These are phyloP conservation scores for Antitype chi DNA, from an alignment of 2,888 invertebrate genomes.

Conservation along the genomic window DNA sequence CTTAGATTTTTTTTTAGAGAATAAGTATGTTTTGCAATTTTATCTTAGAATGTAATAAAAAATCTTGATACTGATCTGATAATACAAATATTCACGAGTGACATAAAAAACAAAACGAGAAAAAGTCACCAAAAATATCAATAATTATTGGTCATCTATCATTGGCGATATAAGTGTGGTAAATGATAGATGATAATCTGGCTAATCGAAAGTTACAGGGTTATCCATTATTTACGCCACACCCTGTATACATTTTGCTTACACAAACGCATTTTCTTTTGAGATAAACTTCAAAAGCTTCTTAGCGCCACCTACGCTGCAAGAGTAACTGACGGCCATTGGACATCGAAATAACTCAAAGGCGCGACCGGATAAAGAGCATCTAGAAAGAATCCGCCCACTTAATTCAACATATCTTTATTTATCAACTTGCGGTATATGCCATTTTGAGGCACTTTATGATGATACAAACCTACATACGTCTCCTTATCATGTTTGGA, in stretches of 20 bases:
- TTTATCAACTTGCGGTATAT: neutral
- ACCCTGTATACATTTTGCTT: neutral
- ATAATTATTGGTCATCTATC: too few relatives aligned
- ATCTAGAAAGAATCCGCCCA: conserved; percentile 1
- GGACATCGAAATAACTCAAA: neutral
- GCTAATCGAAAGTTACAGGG: too few relatives aligned
- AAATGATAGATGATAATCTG: too few relatives aligned
- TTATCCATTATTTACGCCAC: too few relatives aligned
- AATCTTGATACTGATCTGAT: too few relatives aligned
- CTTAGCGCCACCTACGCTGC: conserved; percentile 27
- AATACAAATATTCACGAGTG: too few relatives aligned
- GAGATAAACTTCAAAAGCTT: conserved; percentile 11
- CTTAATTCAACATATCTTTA: neutral
- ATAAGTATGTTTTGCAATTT: too few relatives aligned
- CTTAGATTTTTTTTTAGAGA: too few relatives aligned
- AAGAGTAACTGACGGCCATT: neutral
- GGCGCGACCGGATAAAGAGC: neutral
- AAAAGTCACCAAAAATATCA: too few relatives aligned
- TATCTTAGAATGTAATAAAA: too few relatives aligned
- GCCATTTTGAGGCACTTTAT: neutral
- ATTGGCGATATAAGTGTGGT: too few relatives aligned
- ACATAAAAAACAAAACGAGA: too few relatives aligned
- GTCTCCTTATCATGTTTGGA: neutral
- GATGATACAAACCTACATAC: conserved; percentile 5
- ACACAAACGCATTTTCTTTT: conserved; percentile 23